Evolutionary conservation across 2,113 vertebrate genomes (phyloP).

Genomic region (Hemibagrus wyckioides): DNA sequence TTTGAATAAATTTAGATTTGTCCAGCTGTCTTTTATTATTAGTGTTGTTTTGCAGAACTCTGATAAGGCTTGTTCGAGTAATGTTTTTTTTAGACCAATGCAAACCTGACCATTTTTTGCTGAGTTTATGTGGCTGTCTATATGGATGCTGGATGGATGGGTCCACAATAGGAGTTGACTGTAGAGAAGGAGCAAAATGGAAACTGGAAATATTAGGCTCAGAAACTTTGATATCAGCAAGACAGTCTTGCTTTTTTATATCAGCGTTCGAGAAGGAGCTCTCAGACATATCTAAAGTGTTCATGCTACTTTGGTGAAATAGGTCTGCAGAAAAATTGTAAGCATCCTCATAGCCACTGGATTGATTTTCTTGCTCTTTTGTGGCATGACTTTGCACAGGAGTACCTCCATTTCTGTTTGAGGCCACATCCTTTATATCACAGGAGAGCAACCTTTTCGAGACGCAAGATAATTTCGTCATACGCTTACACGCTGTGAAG

Average conservation of each 20-base stretch:
- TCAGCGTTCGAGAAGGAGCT: constrained; percentile 48
- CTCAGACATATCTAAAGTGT: constrained; percentile 51
- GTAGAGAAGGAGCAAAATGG: constrained; percentile 74
- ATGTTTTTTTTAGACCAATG: background rate
- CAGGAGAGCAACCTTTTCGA: background rate
- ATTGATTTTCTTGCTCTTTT: constrained; percentile 31
- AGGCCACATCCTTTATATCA: constrained; percentile 14
- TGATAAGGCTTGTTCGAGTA: background rate
- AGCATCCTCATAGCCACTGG: constrained; percentile 50
- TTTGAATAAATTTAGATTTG: background rate
- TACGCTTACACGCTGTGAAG: background rate
- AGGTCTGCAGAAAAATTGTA: constrained; percentile 81
- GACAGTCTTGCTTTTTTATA: constrained; percentile 8
- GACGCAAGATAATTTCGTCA: background rate
- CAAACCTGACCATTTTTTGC: background rate
- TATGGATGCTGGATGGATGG: background rate
- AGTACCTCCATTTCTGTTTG: background rate
- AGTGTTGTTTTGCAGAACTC: constrained; percentile 10
- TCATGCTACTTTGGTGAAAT: constrained; percentile 65
- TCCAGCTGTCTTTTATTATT: background rate
- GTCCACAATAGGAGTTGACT: constrained; percentile 76
- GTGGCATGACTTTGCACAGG: constrained; percentile 7
- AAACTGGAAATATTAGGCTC: constrained; percentile 37
- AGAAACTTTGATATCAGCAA: background rate
- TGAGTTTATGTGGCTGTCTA: background rate